phyloP scores from a whole-genome alignment of 92 coral and sea anemone genomes.

The Parazoanthus darwini region DNA sequence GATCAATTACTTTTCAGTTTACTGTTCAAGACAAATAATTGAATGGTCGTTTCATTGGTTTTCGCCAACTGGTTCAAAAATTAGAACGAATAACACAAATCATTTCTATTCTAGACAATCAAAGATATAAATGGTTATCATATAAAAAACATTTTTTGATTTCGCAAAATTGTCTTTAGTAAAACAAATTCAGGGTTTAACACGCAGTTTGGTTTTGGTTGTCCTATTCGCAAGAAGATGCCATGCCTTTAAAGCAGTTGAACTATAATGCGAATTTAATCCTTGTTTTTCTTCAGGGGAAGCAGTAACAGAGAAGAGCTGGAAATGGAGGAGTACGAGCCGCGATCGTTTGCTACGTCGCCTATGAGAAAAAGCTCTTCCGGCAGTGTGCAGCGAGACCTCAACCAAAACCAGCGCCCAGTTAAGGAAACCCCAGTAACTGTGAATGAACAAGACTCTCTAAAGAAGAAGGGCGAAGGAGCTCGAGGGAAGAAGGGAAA shows the following conservation, averaged over 20 bases:
- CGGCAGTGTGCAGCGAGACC: conserved; percentile 26
- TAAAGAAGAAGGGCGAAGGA: background rate
- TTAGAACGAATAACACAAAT: no score
- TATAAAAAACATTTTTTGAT: no score
- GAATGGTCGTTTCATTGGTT: no score
- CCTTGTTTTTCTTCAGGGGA: conserved; percentile 5
- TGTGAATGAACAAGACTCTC: conserved; percentile 12
- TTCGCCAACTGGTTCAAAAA: no score
- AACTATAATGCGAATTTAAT: background rate
- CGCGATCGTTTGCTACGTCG: conserved; percentile 31
- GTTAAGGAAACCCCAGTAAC: conserved; percentile 22
- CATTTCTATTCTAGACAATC: no score
- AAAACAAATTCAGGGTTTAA: no score
- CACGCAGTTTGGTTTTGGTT: no score
- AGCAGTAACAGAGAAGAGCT: background rate
- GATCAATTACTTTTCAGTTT: no score
- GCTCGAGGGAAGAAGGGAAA: conserved; percentile 31
- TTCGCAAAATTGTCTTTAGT: no score
- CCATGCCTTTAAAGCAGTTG: background rate
- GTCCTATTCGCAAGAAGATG: no score
- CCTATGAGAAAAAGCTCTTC: conserved; percentile 27
- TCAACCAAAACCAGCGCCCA: conserved; percentile 22
- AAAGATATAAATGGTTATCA: no score
- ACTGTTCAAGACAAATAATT: no score
- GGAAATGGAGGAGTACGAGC: conserved; percentile 40